Evolutionary conservation across 92 coral and sea anemone genomes (phyloP).

Genomic region (Scolanthus callimorphus): DNA sequence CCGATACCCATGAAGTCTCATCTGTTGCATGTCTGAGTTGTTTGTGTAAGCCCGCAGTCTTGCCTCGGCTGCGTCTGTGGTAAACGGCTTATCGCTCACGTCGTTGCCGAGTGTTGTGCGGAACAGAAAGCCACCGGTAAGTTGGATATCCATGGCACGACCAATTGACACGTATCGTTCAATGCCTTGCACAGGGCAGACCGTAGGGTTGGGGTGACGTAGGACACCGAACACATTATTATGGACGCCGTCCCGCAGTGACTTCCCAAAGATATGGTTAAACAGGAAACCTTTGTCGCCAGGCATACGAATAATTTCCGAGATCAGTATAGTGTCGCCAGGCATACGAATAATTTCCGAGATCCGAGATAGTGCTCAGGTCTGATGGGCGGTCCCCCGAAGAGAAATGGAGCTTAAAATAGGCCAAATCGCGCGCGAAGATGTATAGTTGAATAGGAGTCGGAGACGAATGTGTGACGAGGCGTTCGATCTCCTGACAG

Average conservation of each 20-base stretch:
- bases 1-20: background rate
- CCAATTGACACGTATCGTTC: background rate
- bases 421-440: conserved; percentile 4
- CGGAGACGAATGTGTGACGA: background rate
- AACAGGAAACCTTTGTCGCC: conserved; percentile 6
- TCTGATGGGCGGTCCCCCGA: no score
- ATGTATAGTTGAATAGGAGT: conserved; percentile 8
- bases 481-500: conserved; percentile 6
- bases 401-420: conserved; percentile 6
- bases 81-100: background rate
- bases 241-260: background rate
- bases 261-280: background rate
- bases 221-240: conserved; percentile 7
- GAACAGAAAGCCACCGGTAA: background rate
- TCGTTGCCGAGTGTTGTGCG: background rate
- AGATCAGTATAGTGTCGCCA: no score
- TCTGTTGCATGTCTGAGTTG: background rate
- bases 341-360: no score
- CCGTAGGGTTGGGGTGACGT: background rate
- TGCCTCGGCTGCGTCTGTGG: conserved; percentile 7
- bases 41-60: background rate
- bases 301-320: background rate
- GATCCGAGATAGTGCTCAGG: no score
- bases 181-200: conserved; percentile 7
- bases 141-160: background rate